Evolutionary conservation across 2,888 invertebrate genomes (phyloP).

Genomic region (Acanthopleura granulata): DNA sequence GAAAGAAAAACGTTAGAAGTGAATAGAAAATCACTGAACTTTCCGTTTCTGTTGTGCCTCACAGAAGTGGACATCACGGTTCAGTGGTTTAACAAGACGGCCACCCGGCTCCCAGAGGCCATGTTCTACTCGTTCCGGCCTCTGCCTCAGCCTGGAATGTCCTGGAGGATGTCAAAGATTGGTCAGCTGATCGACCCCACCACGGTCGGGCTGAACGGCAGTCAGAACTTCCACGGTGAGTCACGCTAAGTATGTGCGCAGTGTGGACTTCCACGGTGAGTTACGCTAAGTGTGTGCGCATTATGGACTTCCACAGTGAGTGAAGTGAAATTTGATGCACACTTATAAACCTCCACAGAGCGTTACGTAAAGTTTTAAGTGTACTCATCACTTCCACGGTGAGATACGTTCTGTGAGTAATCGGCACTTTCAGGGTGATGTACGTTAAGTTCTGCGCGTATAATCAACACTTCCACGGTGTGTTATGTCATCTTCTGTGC

Average conservation of each 20-base stretch:
- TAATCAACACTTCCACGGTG: too few species aligned
- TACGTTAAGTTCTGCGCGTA: too few species aligned
- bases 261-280: too few species aligned
- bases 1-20: neutral
- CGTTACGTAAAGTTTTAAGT: too few species aligned
- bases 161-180: constrained; percentile 53
- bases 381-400: too few species aligned
- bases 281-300: too few species aligned
- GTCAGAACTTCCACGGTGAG: constrained; percentile 61
- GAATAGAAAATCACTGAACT: neutral
- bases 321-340: too few species aligned
- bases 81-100: constrained; percentile 55
- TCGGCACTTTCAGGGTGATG: too few species aligned
- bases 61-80: constrained; percentile 53
- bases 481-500: too few species aligned
- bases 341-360: too few species aligned
- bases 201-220: constrained; percentile 59
- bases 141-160: constrained; percentile 21
- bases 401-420: too few species aligned
- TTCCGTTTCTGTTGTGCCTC: neutral
- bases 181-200: constrained; percentile 49
- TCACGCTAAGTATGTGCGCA: neutral
- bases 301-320: too few species aligned
- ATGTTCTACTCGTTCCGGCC: constrained; percentile 54
- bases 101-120: constrained; percentile 61